Percentiles rank a stretch among this genome's conserved stretches.
Conservation (phyloP, 2,888 invertebrate species). For the Drosophila basisetae region DNA sequence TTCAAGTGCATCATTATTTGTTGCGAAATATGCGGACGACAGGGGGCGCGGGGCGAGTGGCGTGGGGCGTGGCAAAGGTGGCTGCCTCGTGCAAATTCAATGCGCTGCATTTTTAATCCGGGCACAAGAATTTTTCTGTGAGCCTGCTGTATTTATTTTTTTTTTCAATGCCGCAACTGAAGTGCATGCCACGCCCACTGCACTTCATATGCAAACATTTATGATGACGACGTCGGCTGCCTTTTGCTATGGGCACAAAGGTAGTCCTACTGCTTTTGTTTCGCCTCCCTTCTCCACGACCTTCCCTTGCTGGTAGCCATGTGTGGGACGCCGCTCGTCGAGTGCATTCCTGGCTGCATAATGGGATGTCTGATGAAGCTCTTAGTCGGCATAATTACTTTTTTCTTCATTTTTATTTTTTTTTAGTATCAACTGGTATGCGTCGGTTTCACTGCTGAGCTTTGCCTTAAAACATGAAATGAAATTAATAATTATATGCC, state of each 20-base stretch:
- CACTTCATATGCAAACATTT: conserved; percentile 79
- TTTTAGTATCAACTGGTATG: conserved; percentile 50
- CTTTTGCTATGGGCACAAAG: conserved; percentile 61
- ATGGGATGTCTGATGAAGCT: conserved; percentile 81
- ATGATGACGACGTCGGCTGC: conserved; percentile 61
- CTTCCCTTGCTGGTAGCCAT: conserved; percentile 13
- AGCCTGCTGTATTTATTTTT: conserved; percentile 7
- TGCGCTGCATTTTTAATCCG: conserved; percentile 80
- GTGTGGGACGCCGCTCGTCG: conserved; percentile 62
- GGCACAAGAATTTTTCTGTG: conserved; percentile 61
- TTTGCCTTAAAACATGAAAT: conserved; percentile 38
- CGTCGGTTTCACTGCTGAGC: conserved; percentile 14
- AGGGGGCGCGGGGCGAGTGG: conserved; percentile 5
- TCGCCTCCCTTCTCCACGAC: conserved; percentile 1
- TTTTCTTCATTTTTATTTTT: conserved; percentile 44
- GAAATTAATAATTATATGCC: conserved; percentile 55
- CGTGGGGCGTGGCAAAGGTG: conserved; percentile 30
- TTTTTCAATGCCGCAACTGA: conserved; percentile 77
- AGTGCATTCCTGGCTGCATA: conserved; percentile 75
- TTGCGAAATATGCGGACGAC: conserved; percentile 58
- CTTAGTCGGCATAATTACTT: conserved; percentile 82
- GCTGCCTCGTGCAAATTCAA: conserved; percentile 71
- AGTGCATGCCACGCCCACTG: conserved; percentile 72
- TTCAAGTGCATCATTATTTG: conserved; percentile 81
- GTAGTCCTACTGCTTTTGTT: conserved; percentile 72